Evolutionary conservation across 2,888 invertebrate species (phyloP), one percentile per base, ranked within the genome.

Genomic region (Eurytoma adleriae): DNA sequence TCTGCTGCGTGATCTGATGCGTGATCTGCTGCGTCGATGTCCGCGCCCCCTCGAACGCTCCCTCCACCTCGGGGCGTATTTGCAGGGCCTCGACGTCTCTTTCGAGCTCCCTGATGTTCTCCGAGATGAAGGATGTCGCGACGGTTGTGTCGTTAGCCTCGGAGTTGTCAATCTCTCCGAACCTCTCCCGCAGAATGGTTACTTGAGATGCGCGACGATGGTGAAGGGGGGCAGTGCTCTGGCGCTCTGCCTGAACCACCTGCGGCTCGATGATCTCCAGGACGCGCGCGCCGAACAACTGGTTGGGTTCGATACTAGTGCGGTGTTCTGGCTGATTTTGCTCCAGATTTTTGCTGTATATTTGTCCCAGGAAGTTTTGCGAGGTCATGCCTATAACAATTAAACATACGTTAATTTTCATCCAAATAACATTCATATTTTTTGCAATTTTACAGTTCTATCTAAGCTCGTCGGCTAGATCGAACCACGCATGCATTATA

Each of bases 251-350:
- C 1, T 70, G 27, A 16, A 74, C 70, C 5, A 82, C 77, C 40
- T 79, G 30, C 16, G 82, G 82, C 30, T 82, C 82, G 56, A 82
- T 73, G 14, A 78, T 27, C 40, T 77, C 70, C 3, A 82, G 74
- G 18, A 82, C 79, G 13, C 79, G 77, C 0, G 79, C 66, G 3
- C 70, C 61, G 57, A 82, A 77, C 16, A 82, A 66, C 7, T 10
- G 4, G n/a, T 76, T 69, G 7, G 73, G 18, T 7, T 54, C 74
- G 57, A n/a, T 40, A 54, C 20, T 57, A 5, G 1, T 5, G 48
- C 27, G 70, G 50, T 4, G 54, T 16, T 24, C 67, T 62, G 40
- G 48, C 67, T 62, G 40, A 12, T 30, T 10, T 16, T 40, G 40
- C 30, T 64, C 71, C 50, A 78, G 69, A 24, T 74, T 74, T n/a